Conservation (phyloP, 2,888 invertebrate genomes). For the Catonia carolina region DNA sequence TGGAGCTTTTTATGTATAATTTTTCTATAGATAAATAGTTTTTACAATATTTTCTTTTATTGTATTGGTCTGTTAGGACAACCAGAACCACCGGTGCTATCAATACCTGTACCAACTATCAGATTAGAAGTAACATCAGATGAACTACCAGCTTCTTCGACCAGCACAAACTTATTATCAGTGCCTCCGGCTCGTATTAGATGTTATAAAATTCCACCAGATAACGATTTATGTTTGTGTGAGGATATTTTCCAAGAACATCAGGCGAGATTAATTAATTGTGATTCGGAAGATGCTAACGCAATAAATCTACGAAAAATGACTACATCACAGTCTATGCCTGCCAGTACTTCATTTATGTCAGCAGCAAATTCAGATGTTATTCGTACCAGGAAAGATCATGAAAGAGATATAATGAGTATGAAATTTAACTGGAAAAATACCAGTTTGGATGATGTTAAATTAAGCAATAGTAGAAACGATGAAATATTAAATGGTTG, state of each 20-base stretch:
- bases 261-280: conserved; percentile 35
- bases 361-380: conserved; percentile 10
- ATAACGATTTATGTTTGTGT: conserved; percentile 32
- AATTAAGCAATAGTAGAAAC: background rate
- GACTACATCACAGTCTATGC: conserved; percentile 1
- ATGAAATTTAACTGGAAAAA: conserved; percentile 18
- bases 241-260: conserved; percentile 37
- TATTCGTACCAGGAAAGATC: conserved; percentile 16
- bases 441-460: conserved; percentile 21
- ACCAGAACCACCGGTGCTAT: conserved; percentile 24
- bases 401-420: conserved; percentile 22
- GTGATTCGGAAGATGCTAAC: conserved; percentile 35
- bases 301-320: conserved; percentile 16
- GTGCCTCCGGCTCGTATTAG: conserved; percentile 30
- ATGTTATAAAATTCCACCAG: conserved; percentile 35
- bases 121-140: conserved; percentile 18
- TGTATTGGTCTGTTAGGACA: background rate
- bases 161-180: conserved; percentile 26
- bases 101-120: conserved; percentile 20
- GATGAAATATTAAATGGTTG: conserved; percentile 24
- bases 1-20: too few relatives aligned
- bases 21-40: too few relatives aligned
- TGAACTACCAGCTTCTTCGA: conserved; percentile 5
- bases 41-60: background rate
- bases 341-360: background rate